A percentile compares a stretch with the other conserved stretches of the same genome.
Evolutionary conservation across 1,140 invertebrate genomes (phyloP).

Genomic region (Drosophila nigrodunni): DNA sequence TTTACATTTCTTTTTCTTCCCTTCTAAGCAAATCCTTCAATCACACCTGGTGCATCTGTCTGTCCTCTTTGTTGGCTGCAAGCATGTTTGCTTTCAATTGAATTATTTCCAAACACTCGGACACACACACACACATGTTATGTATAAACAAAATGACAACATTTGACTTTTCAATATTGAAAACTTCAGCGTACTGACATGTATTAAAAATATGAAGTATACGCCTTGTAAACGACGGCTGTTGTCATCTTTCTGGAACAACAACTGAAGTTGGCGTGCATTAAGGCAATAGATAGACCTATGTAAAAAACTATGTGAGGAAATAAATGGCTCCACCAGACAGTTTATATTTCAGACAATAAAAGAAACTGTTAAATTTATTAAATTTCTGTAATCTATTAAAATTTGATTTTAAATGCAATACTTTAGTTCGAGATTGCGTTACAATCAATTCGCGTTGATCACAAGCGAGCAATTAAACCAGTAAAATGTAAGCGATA

Average conservation of each 20-base stretch:
- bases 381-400: too few species aligned
- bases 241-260: neutral
- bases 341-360: too few species aligned
- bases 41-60: conserved; percentile 55
- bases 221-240: conserved; percentile 14
- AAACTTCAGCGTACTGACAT: conserved; percentile 49
- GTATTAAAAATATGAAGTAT: conserved; percentile 53
- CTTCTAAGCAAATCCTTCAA: conserved; percentile 44
- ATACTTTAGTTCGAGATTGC: neutral
- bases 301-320: too few species aligned
- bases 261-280: conserved; percentile 15
- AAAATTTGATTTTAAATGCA: too few species aligned
- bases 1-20: conserved; percentile 22
- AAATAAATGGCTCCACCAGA: too few species aligned
- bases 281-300: neutral
- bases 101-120: conserved; percentile 38
- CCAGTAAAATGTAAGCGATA: neutral
- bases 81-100: conserved; percentile 46
- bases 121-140: conserved; percentile 10
- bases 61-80: neutral
- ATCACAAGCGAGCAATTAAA: neutral
- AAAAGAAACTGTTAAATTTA: too few species aligned
- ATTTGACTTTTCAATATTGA: conserved; percentile 67
- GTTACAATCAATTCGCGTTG: too few species aligned
- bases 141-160: conserved; percentile 57